Conservation (phyloP, 2,113 vertebrate genomes). For the Chelonoidis abingdonii region DNA sequence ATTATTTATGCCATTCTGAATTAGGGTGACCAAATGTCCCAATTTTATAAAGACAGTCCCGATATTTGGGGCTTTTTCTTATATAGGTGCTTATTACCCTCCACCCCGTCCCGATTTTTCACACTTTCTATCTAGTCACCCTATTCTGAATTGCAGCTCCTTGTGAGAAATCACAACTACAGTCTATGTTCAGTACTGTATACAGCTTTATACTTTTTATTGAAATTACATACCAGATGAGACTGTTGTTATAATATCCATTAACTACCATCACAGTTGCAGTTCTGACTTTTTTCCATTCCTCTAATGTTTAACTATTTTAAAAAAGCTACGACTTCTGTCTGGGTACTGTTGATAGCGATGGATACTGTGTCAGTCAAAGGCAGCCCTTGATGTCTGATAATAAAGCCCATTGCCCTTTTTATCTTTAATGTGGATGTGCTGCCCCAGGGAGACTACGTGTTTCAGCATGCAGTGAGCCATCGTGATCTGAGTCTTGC, state of each 20-base stretch:
- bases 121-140: no score
- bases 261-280: background rate
- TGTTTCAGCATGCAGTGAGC: background rate
- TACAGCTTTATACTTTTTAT: background rate
- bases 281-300: background rate
- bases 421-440: background rate
- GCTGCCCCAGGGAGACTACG: background rate
- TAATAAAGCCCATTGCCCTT: background rate
- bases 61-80: no score
- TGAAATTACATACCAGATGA: background rate
- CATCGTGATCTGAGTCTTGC: background rate
- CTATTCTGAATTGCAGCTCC: background rate
- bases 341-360: background rate
- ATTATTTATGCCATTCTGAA: background rate
- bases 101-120: no score
- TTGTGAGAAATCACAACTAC: background rate
- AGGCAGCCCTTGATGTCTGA: background rate
- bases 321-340: background rate
- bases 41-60: no score
- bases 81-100: no score
- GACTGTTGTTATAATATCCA: background rate
- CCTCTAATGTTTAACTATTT: background rate
- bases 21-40: background rate
- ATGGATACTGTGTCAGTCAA: background rate
- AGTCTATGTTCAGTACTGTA: background rate